A percentile compares a stretch with the other conserved stretches of the same genome.
These are phyloP conservation scores for Centropus bengalensis DNA, from an alignment of 2,113 vertebrate genomes.

Conservation along the genomic window DNA sequence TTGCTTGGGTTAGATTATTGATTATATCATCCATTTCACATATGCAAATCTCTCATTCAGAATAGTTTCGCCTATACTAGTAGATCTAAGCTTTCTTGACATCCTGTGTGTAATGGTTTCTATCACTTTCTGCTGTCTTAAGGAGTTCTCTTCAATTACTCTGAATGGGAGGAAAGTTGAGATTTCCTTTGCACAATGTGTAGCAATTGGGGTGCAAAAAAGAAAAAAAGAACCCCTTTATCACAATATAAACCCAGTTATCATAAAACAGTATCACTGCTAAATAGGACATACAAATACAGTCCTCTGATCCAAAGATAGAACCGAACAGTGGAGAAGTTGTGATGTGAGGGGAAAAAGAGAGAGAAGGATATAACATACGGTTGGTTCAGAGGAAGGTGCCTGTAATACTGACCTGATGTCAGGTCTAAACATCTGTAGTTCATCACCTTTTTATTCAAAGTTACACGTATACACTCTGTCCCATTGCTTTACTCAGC, in stretches of 20 bases:
- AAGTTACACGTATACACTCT: background rate
- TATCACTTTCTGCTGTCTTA: background rate
- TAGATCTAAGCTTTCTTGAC: background rate
- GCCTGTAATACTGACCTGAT: background rate
- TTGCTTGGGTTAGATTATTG: background rate
- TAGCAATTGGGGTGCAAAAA: background rate
- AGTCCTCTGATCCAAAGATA: accelerated
- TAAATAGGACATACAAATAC: background rate
- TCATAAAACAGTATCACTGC: background rate
- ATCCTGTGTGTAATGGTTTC: background rate
- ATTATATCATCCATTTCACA: background rate
- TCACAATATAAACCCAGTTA: background rate
- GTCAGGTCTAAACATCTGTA: background rate
- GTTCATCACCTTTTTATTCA: background rate
- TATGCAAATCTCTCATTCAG: background rate
- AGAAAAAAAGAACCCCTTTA: background rate
- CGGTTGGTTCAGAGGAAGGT: background rate
- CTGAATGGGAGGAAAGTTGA: background rate
- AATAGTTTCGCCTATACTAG: background rate
- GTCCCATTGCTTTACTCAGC: background rate
- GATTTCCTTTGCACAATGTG: background rate
- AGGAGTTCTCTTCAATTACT: background rate
- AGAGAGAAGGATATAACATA: background rate
- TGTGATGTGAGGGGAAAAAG: background rate
- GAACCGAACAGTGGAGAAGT: background rate